A percentile compares a stretch with the other conserved stretches of the same genome.
phyloP scores from a whole-genome alignment of 2,888 invertebrate genomes.

The Nymphalis c-album region DNA sequence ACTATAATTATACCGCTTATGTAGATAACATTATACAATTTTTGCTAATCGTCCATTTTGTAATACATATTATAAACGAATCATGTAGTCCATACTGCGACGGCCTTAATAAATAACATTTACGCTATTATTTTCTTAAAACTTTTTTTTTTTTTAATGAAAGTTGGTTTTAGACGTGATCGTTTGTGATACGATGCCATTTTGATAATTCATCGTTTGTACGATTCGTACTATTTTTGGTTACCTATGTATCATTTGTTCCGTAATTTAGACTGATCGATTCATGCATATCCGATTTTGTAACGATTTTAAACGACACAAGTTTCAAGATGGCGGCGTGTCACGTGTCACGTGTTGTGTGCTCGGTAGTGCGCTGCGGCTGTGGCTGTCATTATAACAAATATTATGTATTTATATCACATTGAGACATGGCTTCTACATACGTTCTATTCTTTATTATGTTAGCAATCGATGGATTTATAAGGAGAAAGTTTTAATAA shows the following conservation, averaged over 20 bases:
- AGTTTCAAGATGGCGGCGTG: slow-evolving; percentile 46
- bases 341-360: slow-evolving; percentile 35
- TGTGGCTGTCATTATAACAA: slow-evolving; percentile 53
- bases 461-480: slow-evolving; percentile 80
- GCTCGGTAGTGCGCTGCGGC: slow-evolving; percentile 40
- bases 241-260: slow-evolving; percentile 5
- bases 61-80: slow-evolving; percentile 42
- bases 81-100: slow-evolving; percentile 51
- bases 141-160: slow-evolving; percentile 43
- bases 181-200: slow-evolving; percentile 35
- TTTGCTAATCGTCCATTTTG: slow-evolving; percentile 56
- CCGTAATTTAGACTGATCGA: background rate
- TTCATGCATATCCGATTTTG: slow-evolving; percentile 27
- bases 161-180: slow-evolving; percentile 33
- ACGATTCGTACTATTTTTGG: slow-evolving; percentile 14
- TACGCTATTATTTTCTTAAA: slow-evolving; percentile 42
- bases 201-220: slow-evolving; percentile 28
- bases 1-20: slow-evolving; percentile 42
- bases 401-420: slow-evolving; percentile 59
- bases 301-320: slow-evolving; percentile 4
- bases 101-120: slow-evolving; percentile 42
- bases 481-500: slow-evolving; percentile 80
- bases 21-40: slow-evolving; percentile 53
- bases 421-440: slow-evolving; percentile 74
- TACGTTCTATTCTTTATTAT: slow-evolving; percentile 70